Conservation (phyloP, 2,797 vertebrate genomes). For the Coranthus polyacanthus region DNA sequence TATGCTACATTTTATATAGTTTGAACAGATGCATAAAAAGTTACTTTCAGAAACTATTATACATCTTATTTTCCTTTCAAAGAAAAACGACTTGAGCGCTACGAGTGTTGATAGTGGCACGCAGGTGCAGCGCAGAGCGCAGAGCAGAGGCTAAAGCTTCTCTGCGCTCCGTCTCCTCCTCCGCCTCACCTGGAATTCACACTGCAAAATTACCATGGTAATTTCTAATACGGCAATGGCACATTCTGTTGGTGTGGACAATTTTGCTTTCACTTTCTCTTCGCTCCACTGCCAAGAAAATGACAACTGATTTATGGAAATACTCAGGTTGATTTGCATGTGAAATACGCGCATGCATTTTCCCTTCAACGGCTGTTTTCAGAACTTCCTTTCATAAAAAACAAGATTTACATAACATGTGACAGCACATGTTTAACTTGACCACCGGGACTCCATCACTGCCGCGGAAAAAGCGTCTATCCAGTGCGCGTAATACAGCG, state of each 20-base stretch:
- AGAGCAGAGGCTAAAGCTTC: slow-evolving; percentile 25
- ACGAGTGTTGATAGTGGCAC: slow-evolving; percentile 8
- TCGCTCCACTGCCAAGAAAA: background rate
- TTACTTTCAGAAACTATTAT: background rate
- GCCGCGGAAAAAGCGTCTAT: slow-evolving; percentile 7
- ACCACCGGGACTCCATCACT: background rate
- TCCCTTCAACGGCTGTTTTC: background rate
- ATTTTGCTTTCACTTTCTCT: background rate
- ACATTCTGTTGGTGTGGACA: background rate
- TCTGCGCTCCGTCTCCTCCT: slow-evolving; percentile 18
- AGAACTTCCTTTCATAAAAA: slow-evolving; percentile 11
- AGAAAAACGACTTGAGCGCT: slow-evolving; percentile 3
- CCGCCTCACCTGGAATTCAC: slow-evolving; percentile 10
- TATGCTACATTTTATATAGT: background rate
- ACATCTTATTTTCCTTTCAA: background rate
- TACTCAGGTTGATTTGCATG: slow-evolving; percentile 46
- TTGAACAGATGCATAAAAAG: background rate
- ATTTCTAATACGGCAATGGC: slow-evolving; percentile 8
- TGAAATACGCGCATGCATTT: slow-evolving; percentile 11
- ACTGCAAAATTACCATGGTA: background rate
- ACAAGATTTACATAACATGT: slow-evolving; percentile 8
- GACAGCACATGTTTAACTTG: slow-evolving; percentile 8
- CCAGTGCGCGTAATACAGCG: slow-evolving; percentile 41
- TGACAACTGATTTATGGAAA: slow-evolving; percentile 42
- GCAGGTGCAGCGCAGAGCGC: slow-evolving; percentile 34